Conservation (phyloP, 2,797 vertebrate species). For the Anniella stebbinsi region DNA sequence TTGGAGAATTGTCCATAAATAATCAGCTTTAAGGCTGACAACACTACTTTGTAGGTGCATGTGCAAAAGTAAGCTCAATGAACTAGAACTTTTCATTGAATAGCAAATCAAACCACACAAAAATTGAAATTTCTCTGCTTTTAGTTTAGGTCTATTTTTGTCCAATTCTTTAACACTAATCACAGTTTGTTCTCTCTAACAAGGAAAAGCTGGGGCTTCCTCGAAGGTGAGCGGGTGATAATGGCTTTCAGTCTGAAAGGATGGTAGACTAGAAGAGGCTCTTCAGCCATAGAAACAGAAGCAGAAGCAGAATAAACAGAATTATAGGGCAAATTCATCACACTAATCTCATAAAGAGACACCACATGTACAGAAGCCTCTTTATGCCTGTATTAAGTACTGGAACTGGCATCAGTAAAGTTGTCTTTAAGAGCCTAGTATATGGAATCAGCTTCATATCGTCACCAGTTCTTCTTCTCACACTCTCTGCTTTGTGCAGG, state of each 20-base stretch:
- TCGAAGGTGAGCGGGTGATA: neutral
- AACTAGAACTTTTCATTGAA: neutral
- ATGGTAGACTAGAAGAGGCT: neutral
- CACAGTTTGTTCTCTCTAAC: neutral
- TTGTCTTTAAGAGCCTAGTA: neutral
- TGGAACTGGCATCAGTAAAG: neutral
- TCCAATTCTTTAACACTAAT: neutral
- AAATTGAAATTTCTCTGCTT: neutral
- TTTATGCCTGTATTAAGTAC: neutral
- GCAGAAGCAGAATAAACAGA: neutral
- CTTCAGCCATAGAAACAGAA: neutral
- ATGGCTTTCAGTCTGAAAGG: neutral
- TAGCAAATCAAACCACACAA: neutral
- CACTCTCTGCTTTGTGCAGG: neutral
- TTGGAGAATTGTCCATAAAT: neutral
- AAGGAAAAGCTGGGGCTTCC: conserved; percentile 7
- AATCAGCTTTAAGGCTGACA: neutral
- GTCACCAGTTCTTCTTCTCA: neutral
- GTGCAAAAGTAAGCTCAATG: neutral
- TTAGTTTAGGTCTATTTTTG: neutral
- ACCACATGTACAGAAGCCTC: neutral
- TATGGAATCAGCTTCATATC: neutral
- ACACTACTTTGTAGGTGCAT: neutral
- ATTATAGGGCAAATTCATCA: neutral
- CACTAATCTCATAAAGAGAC: neutral